These are phyloP conservation scores for Aleiodes testaceus DNA, from an alignment of 2,888 invertebrate species.

Conservation along the genomic window DNA sequence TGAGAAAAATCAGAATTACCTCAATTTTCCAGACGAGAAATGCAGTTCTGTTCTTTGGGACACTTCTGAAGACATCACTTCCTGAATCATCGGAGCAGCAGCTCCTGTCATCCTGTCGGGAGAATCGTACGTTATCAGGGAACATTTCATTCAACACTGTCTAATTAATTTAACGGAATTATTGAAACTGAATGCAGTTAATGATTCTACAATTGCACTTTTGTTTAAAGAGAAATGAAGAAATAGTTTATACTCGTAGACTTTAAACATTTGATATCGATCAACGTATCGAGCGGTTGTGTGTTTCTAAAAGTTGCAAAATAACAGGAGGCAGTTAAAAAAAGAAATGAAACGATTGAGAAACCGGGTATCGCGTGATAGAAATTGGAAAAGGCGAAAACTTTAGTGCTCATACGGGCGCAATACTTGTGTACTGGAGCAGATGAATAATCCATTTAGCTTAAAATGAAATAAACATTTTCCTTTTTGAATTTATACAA, in stretches of 20 bases:
- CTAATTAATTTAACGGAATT: slow-evolving; percentile 1
- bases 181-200: not conserved
- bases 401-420: slow-evolving; percentile 17
- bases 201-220: slow-evolving; percentile 4
- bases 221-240: slow-evolving; percentile 4
- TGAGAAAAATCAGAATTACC: slow-evolving; percentile 73
- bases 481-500: not conserved
- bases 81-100: slow-evolving; percentile 67
- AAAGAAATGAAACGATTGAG: slow-evolving; percentile 2
- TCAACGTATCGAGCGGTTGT: not conserved
- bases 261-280: slow-evolving; percentile 21
- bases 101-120: slow-evolving; percentile 65
- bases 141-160: slow-evolving; percentile 13
- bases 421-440: slow-evolving; percentile 40
- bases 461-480: too few species aligned
- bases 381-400: slow-evolving; percentile 40
- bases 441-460: slow-evolving; percentile 22
- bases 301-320: not conserved
- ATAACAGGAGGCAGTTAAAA: not conserved
- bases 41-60: slow-evolving; percentile 84
- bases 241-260: not conserved
- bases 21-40: slow-evolving; percentile 94
- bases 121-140: slow-evolving; percentile 9
- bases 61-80: slow-evolving; percentile 82
- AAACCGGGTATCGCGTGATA: slow-evolving; percentile 23